Percentiles rank a stretch among this genome's conserved stretches.
Conservation (phyloP, 1,140 invertebrate genomes). For the Trachymyrmex cornetzi region DNA sequence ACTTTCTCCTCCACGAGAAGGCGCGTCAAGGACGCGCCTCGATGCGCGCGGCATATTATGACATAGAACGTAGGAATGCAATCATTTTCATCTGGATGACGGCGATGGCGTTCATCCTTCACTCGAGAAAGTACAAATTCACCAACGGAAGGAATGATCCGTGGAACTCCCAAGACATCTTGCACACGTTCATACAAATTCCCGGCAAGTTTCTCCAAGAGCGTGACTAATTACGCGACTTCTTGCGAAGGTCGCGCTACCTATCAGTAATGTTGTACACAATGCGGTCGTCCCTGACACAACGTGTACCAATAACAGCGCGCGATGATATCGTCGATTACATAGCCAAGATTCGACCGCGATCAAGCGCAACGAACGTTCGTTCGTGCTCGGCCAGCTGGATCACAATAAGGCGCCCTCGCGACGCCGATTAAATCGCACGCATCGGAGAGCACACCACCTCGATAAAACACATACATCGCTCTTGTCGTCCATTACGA, state of each 20-base stretch:
- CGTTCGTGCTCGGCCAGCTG: conserved; percentile 48
- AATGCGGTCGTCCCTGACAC: conserved; percentile 10
- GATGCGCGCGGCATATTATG: conserved; percentile 20
- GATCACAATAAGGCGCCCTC: conserved; percentile 37
- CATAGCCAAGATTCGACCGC: conserved; percentile 30
- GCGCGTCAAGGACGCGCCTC: conserved; percentile 43
- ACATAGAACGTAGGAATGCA: conserved; percentile 25
- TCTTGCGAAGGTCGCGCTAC: background rate
- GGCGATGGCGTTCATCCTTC: background rate
- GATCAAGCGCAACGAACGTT: conserved; percentile 60
- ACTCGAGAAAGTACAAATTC: background rate
- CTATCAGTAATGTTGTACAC: background rate
- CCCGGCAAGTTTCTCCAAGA: background rate
- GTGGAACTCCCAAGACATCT: background rate
- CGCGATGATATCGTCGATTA: conserved; percentile 51
- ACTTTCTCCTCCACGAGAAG: conserved; percentile 49
- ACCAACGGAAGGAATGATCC: background rate
- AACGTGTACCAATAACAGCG: conserved; percentile 52
- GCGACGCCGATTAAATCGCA: conserved; percentile 48
- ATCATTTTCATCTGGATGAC: conserved; percentile 15
- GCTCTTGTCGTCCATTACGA: conserved; percentile 50
- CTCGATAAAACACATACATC: background rate
- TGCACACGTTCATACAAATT: background rate
- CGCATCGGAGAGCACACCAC: conserved; percentile 19
- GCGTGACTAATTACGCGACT: background rate